Evolutionary conservation across 2,888 invertebrate species (phyloP).

Genomic region (Julus scandinavius): DNA sequence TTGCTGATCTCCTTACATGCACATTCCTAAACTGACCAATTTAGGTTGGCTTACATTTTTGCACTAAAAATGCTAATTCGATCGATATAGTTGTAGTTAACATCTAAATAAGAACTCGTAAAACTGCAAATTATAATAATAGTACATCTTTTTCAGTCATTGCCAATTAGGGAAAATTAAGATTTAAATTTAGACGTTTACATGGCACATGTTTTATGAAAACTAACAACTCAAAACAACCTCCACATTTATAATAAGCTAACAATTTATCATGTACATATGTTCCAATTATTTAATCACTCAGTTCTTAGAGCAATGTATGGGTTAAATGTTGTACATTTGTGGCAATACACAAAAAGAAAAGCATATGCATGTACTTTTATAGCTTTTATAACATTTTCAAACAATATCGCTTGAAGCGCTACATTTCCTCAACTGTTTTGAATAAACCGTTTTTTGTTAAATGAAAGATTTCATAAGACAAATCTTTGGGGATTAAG

Average conservation of each 20-base stretch:
- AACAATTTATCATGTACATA: background rate
- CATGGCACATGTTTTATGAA: too few relatives aligned
- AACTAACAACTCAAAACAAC: too few relatives aligned
- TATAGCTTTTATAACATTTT: background rate
- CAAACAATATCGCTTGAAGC: background rate
- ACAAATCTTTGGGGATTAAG: background rate
- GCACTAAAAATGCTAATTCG: background rate
- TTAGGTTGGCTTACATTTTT: background rate
- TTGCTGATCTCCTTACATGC: background rate
- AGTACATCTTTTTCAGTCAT: too few relatives aligned
- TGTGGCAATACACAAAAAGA: background rate
- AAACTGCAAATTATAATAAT: too few relatives aligned
- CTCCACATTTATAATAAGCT: too few relatives aligned
- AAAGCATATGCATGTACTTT: too few relatives aligned
- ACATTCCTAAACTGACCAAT: background rate
- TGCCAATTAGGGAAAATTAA: too few relatives aligned
- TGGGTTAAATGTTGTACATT: background rate
- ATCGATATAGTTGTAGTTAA: too few relatives aligned
- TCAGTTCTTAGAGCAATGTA: background rate
- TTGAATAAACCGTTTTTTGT: background rate
- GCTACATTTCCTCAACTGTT: background rate
- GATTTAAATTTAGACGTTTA: too few relatives aligned
- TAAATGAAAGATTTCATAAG: constrained; percentile 6
- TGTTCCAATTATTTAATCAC: constrained; percentile 14
- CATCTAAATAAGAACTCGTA: too few relatives aligned